Evolutionary conservation across 2,797 vertebrate genomes (phyloP), one percentile per base, ranked within the genome.

Genomic region (Anableps anableps): DNA sequence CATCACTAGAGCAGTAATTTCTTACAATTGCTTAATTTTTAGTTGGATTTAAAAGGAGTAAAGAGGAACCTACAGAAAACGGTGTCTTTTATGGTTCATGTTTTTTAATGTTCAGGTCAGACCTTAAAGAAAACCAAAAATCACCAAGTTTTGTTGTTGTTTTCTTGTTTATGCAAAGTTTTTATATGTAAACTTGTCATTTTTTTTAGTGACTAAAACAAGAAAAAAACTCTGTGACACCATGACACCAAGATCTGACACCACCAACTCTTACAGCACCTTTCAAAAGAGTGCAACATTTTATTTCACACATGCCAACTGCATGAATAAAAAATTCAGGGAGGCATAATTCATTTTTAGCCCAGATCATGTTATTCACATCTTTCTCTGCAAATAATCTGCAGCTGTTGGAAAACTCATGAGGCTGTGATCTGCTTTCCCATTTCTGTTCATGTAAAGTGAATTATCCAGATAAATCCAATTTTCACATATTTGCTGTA

Each of bases 401-500:
- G 75, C 75, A 2, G 74, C 70, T 72, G 55, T 66, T 77, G 75
- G 58, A n/a, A 60, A 51, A 31, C 60, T 62, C 23, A 75, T 72
- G 45, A 51, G 21, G 9, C 71, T 62, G 26, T 29, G 48, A 83
- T 83, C 70, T 34, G 34, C 80, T 83, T 79, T 72, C 77, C 71
- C 81, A 77, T 77, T 74, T 80, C 48, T 74, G 73, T 75, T 80
- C 51, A 60, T 62, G 71, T 83, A 66, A 77, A 13, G 34, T 74
- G 64, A 82, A 83, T 85, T 71, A 62, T 55, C 81, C 74, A 79
- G 73, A 78, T 53, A 38, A 89, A 85, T 80, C 80, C 79, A 76
- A 88, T 82, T 90, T 87, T 87, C 87, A 88, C 88, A 81, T 85
- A 78, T 80, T 76, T 51, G 47, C 72, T 80, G 88, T 80, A 77